Percentiles rank a stretch among this genome's conserved stretches.
phyloP scores from a whole-genome alignment of 2,888 invertebrate species.

The Carcina quercana region DNA sequence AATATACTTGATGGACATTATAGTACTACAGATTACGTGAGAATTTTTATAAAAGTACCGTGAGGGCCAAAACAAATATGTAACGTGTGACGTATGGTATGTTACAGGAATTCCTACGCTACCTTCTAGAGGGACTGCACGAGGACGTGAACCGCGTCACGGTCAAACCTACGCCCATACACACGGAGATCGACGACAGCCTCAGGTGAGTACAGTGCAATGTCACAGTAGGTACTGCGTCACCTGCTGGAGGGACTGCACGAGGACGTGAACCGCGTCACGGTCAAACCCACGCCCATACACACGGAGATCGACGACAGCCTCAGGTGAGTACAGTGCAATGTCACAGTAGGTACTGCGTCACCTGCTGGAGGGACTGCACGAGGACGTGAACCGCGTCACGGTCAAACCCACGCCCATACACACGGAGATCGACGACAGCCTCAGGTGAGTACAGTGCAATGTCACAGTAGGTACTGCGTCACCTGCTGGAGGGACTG shows the following conservation, averaged over 20 bases:
- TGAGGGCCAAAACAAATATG: too few species aligned
- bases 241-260: constrained; percentile 93
- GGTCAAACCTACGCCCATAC: constrained; percentile 80
- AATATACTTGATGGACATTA: too few species aligned
- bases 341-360: constrained; percentile 91
- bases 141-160: constrained; percentile 90
- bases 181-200: constrained; percentile 87
- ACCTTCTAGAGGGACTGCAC: constrained; percentile 91
- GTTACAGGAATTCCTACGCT: constrained; percentile 85
- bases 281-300: constrained; percentile 80
- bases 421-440: constrained; percentile 86
- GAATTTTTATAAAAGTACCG: too few species aligned
- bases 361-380: constrained; percentile 91
- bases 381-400: constrained; percentile 91
- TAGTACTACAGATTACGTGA: too few species aligned
- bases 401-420: constrained; percentile 81
- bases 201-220: too few species aligned
- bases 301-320: constrained; percentile 87
- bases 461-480: constrained; percentile 89
- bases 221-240: constrained; percentile 89
- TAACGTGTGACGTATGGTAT: too few species aligned
- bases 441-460: constrained; percentile 83
- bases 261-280: constrained; percentile 89
- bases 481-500: constrained; percentile 91
- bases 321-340: constrained; percentile 84